These are phyloP conservation scores for Pan paniscus DNA, from an alignment of 2,113 vertebrate species.

Conservation along the genomic window DNA sequence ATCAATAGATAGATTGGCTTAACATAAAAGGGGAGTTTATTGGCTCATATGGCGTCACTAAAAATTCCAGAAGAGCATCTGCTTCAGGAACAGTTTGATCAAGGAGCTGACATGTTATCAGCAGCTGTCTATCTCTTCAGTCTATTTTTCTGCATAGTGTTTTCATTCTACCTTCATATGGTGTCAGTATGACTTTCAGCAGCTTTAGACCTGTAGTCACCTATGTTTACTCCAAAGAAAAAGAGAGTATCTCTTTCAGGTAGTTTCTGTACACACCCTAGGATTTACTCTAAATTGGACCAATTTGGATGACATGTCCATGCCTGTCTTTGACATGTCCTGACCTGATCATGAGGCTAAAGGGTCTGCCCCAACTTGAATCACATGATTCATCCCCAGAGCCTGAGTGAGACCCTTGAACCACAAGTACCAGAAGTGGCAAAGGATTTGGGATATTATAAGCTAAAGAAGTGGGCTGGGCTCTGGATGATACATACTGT, in stretches of 20 bases:
- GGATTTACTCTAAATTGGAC: not conserved
- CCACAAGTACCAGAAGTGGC: not conserved
- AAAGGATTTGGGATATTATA: not conserved
- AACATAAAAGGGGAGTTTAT: not conserved
- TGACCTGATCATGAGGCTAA: not conserved
- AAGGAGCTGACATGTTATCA: not conserved
- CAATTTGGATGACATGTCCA: not conserved
- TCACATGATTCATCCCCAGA: not conserved
- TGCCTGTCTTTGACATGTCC: not conserved
- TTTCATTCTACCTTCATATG: not conserved
- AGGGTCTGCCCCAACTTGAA: not conserved
- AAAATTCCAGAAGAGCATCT: not conserved
- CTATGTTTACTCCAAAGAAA: not conserved
- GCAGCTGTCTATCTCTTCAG: not conserved
- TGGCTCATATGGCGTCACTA: not conserved
- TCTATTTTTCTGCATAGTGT: accelerated
- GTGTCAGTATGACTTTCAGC: not conserved
- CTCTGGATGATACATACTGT: not conserved
- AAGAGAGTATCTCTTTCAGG: not conserved
- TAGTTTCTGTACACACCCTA: not conserved
- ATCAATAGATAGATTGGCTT: not conserved
- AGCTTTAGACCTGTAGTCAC: not conserved
- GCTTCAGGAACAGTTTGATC: not conserved
- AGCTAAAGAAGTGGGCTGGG: not conserved
- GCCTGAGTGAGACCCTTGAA: not conserved